Evolutionary conservation across 2,888 invertebrate genomes (phyloP).

Genomic region (Rotaria socialis): DNA sequence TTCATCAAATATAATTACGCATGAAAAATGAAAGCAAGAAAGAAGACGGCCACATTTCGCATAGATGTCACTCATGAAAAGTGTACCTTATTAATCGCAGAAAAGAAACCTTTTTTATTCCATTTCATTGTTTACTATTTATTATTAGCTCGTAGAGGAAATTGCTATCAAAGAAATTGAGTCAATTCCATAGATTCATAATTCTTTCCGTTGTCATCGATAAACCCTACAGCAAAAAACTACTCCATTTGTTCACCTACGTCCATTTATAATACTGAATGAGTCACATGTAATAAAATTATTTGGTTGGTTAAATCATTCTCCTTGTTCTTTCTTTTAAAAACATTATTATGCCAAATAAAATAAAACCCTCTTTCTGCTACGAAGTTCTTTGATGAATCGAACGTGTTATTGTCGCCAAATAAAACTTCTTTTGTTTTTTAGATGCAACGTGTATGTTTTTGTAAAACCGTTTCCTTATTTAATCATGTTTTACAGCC

Average conservation of each 20-base stretch:
- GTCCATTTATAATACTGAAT: not conserved
- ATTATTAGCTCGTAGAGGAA: too few relatives aligned
- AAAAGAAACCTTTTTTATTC: too few relatives aligned
- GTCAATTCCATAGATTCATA: not conserved
- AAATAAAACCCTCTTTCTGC: not conserved
- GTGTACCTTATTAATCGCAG: too few relatives aligned
- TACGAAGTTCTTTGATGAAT: not conserved
- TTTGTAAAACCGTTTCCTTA: constrained; percentile 32
- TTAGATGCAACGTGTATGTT: constrained; percentile 8
- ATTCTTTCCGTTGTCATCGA: not conserved
- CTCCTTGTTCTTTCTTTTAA: constrained; percentile 7
- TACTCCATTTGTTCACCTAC: not conserved
- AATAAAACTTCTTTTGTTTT: not conserved
- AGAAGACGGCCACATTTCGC: too few relatives aligned
- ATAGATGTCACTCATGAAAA: too few relatives aligned
- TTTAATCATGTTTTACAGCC: constrained; percentile 36
- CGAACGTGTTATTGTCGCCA: not conserved
- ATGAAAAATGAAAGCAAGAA: too few relatives aligned
- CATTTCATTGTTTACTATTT: too few relatives aligned
- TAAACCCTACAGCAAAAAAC: not conserved
- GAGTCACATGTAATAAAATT: not conserved
- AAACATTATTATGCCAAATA: not conserved
- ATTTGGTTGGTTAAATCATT: not conserved
- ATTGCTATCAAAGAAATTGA: too few relatives aligned
- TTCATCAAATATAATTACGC: too few relatives aligned